Evolutionary conservation across 2,113 vertebrate genomes (phyloP).

Genomic region (Caranx ignobilis): DNA sequence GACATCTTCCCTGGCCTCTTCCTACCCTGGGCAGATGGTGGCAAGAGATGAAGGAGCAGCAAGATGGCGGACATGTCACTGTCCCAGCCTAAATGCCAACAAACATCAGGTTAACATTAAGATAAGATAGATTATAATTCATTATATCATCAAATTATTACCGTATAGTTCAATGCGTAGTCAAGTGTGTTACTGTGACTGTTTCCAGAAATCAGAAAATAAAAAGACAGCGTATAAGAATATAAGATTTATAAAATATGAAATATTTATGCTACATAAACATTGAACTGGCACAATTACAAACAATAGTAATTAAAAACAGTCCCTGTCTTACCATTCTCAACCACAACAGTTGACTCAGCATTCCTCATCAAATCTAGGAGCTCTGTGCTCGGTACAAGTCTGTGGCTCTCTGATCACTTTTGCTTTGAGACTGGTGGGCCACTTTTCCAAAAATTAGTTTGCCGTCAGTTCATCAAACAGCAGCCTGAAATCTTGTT

Average conservation of each 20-base stretch:
- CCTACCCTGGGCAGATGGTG: too few relatives aligned
- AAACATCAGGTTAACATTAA: not conserved
- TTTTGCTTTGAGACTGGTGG: slow-evolving; percentile 13
- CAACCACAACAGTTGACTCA: slow-evolving; percentile 10
- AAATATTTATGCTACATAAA: not conserved
- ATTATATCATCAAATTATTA: too few relatives aligned
- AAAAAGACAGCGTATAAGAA: too few relatives aligned
- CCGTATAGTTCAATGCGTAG: too few relatives aligned
- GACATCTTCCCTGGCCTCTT: too few relatives aligned
- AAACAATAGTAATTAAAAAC: not conserved
- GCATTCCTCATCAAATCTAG: too few relatives aligned
- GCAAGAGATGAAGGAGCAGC: too few relatives aligned
- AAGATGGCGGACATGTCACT: slow-evolving; percentile 5
- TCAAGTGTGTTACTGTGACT: too few relatives aligned
- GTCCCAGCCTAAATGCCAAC: slow-evolving; percentile 20
- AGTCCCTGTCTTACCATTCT: slow-evolving; percentile 22
- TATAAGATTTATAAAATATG: too few relatives aligned
- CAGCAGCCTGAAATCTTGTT: slow-evolving; percentile 36
- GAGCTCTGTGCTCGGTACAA: slow-evolving; percentile 11
- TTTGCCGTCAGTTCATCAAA: slow-evolving; percentile 30
- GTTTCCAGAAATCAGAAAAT: not conserved
- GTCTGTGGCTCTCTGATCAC: slow-evolving; percentile 10
- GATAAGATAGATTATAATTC: too few relatives aligned
- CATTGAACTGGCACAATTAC: slow-evolving; percentile 1
- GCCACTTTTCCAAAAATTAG: slow-evolving; percentile 32